Evolutionary conservation across 2,797 vertebrate genomes (phyloP), one percentile per base, ranked within the genome.

Genomic region (Anisognathus igniventris): DNA sequence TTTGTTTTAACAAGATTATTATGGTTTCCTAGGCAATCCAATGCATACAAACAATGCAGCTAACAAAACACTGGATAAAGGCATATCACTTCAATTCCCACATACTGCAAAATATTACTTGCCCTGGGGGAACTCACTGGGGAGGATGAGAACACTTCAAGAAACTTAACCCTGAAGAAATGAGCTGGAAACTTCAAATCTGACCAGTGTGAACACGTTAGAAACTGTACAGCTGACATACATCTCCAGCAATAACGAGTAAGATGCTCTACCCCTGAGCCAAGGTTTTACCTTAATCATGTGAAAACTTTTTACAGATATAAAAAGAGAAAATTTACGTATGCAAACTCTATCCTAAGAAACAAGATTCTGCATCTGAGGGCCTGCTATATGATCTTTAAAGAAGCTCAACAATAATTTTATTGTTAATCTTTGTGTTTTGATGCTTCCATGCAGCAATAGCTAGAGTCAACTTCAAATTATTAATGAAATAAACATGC

Each of bases 1-100:
- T 96, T 91, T 92, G 86, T 94, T 97, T 96, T 94, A 90, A 93
- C 78, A 71, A 93, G 73, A 92, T 95, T 94, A 67, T 93, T 76
- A 93, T 80, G 74, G 89, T 94, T 95, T 97, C 93, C 92, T 58
- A 92, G 90, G 95, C 86, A 82, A 97, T 96, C 79, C 88, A 88
- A 54, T 33, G 73, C 94, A 93, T 48, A 93, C 77, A 96, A 97
- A 95, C 93, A 96, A 88, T 60, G 78, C 86, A 67, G 88, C 71
- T 89, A 96, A 88, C 67, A 90, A 85, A 94, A 91, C 51, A 92
- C 1, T 18, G 72, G 64, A 58, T 91, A 44, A 86, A 93, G 93
- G 92, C 42, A 0, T 54, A 91, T 82, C 86, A 57, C 86, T 93
- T 57, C 86, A 44, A 53, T 95, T 96, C 91, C 91, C 78, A 78